Conservation (phyloP, 1,140 invertebrate species). For the Drosophila virilis region DNA sequence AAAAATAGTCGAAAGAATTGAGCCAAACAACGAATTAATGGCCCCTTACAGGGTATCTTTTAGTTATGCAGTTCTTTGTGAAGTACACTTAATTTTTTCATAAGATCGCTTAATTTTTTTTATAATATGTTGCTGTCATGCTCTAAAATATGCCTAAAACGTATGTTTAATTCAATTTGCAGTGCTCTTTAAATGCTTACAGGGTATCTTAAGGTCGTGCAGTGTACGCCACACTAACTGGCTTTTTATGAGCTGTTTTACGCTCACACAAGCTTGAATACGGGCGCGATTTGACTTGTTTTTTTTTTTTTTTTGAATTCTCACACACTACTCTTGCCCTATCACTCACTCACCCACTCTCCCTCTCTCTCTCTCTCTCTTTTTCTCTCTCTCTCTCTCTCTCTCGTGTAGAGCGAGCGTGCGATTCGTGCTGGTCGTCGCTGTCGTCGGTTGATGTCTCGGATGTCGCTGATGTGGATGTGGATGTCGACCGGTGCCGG, state of each 20-base stretch:
- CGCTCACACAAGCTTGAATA: slow-evolving; percentile 23
- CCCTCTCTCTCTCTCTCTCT: slow-evolving; percentile 15
- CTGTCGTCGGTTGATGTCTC: slow-evolving; percentile 54
- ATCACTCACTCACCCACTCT: slow-evolving; percentile 17
- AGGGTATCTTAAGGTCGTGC: not conserved
- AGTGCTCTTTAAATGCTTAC: too few species aligned
- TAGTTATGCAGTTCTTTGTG: not conserved
- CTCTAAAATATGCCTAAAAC: too few species aligned
- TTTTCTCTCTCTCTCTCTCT: slow-evolving; percentile 22
- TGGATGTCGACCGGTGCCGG: slow-evolving; percentile 51
- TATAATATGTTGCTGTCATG: too few species aligned
- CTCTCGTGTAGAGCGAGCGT: slow-evolving; percentile 32
- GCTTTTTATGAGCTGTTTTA: not conserved
- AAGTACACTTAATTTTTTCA: not conserved
- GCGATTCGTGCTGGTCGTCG: slow-evolving; percentile 55
- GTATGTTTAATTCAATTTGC: too few species aligned
- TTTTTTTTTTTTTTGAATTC: slow-evolving; percentile 7
- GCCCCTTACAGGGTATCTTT: not conserved
- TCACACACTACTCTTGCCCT: slow-evolving; percentile 18
- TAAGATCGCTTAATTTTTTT: too few species aligned
- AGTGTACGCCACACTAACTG: not conserved
- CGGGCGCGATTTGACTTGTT: slow-evolving; percentile 31
- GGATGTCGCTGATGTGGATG: slow-evolving; percentile 47
- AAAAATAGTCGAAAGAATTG: too few species aligned
- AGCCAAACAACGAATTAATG: not conserved